phyloP scores from a whole-genome alignment of 1,140 invertebrate genomes.

The Pollicipes pollicipes region DNA sequence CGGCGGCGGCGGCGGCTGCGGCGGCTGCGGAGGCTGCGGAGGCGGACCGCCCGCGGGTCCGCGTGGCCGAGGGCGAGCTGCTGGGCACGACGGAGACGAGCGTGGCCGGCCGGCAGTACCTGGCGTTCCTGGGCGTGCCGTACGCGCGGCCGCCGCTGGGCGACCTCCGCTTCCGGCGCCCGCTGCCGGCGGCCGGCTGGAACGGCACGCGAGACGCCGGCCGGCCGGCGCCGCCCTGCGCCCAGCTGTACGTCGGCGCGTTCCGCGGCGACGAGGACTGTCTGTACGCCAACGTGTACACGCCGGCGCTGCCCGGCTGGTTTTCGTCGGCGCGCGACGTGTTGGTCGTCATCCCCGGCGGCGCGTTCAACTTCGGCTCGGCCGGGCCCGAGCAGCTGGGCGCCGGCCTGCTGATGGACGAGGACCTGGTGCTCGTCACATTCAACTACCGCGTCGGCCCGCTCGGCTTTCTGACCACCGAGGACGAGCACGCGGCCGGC shows the following conservation, averaged over 20 bases:
- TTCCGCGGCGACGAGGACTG: constrained; percentile 46
- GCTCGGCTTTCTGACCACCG: constrained; percentile 43
- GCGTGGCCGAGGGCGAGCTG: constrained; percentile 6
- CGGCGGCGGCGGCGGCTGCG: not conserved
- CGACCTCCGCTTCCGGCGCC: constrained; percentile 33
- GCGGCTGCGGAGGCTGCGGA: not conserved
- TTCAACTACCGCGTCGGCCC: constrained; percentile 25
- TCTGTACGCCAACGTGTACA: constrained; percentile 48
- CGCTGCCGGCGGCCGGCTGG: constrained; percentile 29
- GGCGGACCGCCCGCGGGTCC: constrained; percentile 3
- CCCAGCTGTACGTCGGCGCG: constrained; percentile 29
- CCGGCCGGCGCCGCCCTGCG: constrained; percentile 30
- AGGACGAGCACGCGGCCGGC: constrained; percentile 40
- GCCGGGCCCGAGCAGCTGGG: constrained; percentile 13
- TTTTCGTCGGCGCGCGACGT: not conserved
- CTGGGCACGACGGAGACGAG: constrained; percentile 3
- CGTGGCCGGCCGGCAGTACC: constrained; percentile 12
- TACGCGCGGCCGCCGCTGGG: constrained; percentile 38
- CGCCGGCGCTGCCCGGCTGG: constrained; percentile 26
- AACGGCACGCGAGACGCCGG: constrained; percentile 27
- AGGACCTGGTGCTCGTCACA: constrained; percentile 25
- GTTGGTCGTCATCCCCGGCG: constrained; percentile 1
- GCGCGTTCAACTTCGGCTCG: constrained; percentile 2
- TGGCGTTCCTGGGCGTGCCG: constrained; percentile 37
- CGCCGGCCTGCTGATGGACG: constrained; percentile 13